Evolutionary conservation across 2,888 invertebrate genomes (phyloP).

Genomic region (Tanypteryx hageni): DNA sequence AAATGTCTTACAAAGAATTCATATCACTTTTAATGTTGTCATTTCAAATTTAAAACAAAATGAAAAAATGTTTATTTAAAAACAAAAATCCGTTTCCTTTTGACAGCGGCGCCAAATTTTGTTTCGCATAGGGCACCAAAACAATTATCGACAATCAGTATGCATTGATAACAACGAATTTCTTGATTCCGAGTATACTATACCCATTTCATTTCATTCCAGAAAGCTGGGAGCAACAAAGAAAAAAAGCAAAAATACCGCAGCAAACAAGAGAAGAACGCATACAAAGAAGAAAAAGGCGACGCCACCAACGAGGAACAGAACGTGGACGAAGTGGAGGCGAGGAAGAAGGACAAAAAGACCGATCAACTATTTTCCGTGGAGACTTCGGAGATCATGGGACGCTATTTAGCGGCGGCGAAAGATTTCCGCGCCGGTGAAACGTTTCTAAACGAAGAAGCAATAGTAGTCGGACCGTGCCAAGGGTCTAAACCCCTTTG

Average conservation of each 20-base stretch:
- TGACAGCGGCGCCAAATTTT: background rate
- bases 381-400: slow-evolving; percentile 80
- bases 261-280: background rate
- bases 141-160: background rate
- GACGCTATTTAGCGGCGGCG: slow-evolving; percentile 78
- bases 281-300: background rate
- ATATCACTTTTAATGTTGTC: background rate
- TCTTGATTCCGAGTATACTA: background rate
- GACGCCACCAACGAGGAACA: background rate
- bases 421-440: slow-evolving; percentile 79
- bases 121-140: background rate
- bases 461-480: slow-evolving; percentile 73
- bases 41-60: too few species aligned
- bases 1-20: too few species aligned
- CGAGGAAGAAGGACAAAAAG: slow-evolving; percentile 67
- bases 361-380: slow-evolving; percentile 77
- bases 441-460: slow-evolving; percentile 78
- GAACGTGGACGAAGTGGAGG: background rate
- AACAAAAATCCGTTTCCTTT: background rate
- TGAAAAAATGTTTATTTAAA: background rate
- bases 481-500: slow-evolving; percentile 68
- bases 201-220: background rate
- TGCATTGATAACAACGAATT: background rate
- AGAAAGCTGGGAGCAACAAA: slow-evolving; percentile 63
- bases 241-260: slow-evolving; percentile 49